These are phyloP conservation scores for Theocolax elegans DNA, from an alignment of 1,140 invertebrate species.

Conservation along the genomic window DNA sequence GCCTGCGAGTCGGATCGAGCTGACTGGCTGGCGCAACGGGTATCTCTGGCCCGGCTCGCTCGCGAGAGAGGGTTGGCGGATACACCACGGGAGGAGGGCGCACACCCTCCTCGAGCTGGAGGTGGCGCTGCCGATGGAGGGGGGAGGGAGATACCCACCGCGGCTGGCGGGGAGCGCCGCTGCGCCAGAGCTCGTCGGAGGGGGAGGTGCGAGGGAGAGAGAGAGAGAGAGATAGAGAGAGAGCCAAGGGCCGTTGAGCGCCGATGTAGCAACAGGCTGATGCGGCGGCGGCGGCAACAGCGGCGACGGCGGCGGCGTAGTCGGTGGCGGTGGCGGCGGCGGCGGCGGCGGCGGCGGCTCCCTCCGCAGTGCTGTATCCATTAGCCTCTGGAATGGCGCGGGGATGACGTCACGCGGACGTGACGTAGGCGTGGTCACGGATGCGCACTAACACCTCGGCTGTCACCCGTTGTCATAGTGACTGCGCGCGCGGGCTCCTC, in stretches of 20 bases:
- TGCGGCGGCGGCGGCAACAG: too few relatives aligned
- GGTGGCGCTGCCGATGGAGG: slow-evolving; percentile 27
- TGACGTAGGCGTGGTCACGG: slow-evolving; percentile 67
- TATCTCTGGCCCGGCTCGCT: slow-evolving; percentile 16
- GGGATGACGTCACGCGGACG: slow-evolving; percentile 60
- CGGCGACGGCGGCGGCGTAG: too few relatives aligned
- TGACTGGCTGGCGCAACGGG: slow-evolving; percentile 43
- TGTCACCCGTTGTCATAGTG: slow-evolving; percentile 67
- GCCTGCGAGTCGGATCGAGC: slow-evolving; percentile 19
- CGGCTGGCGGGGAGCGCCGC: neutral
- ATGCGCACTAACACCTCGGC: slow-evolving; percentile 66
- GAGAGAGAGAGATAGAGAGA: neutral
- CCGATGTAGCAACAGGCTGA: slow-evolving; percentile 48
- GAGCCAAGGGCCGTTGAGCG: slow-evolving; percentile 4
- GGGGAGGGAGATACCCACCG: too few relatives aligned
- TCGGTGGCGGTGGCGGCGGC: too few relatives aligned
- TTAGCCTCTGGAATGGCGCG: slow-evolving; percentile 25
- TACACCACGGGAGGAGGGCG: neutral
- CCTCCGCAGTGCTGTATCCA: slow-evolving; percentile 11
- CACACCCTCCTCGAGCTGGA: neutral
- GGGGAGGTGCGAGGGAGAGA: too few relatives aligned
- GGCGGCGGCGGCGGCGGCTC: too few relatives aligned
- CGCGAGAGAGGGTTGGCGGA: slow-evolving; percentile 4
- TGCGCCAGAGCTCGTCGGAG: neutral
- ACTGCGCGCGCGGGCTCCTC: slow-evolving; percentile 49